phyloP scores from a whole-genome alignment of 2,797 vertebrate species.

The Gadopsis bispinosus region DNA sequence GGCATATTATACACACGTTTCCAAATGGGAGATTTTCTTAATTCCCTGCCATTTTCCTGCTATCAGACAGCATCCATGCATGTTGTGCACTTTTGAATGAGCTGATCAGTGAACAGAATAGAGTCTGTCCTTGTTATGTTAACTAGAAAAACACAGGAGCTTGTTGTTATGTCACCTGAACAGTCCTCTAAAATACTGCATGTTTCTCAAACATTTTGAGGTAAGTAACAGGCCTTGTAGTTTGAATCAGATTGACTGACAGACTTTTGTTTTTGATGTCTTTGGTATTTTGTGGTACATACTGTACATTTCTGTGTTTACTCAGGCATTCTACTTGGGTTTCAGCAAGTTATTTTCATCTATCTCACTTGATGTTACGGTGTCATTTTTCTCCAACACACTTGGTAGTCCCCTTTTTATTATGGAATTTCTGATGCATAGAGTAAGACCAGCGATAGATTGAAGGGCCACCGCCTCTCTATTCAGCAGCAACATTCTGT shows the following conservation, averaged over 20 bases:
- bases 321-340: conserved; percentile 12
- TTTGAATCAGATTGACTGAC: neutral
- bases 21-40: conserved; percentile 22
- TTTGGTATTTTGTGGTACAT: neutral
- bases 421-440: too few species aligned
- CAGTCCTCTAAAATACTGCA: neutral
- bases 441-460: too few species aligned
- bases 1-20: neutral
- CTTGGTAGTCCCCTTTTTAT: neutral
- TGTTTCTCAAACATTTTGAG: neutral
- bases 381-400: conserved; percentile 43
- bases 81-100: conserved; percentile 1
- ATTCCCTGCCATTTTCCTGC: neutral
- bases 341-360: conserved; percentile 62
- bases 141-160: neutral
- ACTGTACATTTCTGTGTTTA: neutral
- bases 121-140: conserved; percentile 1
- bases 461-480: too few species aligned
- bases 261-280: neutral
- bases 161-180: conserved; percentile 2
- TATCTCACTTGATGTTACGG: conserved; percentile 23
- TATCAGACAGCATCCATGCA: neutral
- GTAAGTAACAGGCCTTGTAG: neutral
- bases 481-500: too few species aligned
- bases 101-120: neutral